Percentiles rank a stretch among this genome's conserved stretches.
These are phyloP conservation scores for Panopea generosa DNA, from an alignment of 2,888 invertebrate species.

Conservation along the genomic window DNA sequence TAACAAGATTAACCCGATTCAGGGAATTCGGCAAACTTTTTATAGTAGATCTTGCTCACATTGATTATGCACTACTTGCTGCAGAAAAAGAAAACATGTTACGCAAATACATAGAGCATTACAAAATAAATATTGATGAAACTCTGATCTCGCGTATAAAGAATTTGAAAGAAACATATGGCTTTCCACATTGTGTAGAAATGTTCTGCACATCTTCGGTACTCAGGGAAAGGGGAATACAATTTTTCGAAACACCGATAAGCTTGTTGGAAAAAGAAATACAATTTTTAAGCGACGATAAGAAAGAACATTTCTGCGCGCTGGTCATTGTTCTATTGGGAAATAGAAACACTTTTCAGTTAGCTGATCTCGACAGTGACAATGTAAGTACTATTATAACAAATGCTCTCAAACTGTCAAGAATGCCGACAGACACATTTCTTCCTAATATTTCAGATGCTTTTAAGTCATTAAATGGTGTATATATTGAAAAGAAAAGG, in stretches of 20 bases:
- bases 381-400: too few relatives aligned
- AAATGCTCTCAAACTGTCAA: too few relatives aligned
- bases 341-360: background rate
- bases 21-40: background rate
- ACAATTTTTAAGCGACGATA: background rate
- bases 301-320: conserved; percentile 16
- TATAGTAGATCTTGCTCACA: conserved; percentile 16
- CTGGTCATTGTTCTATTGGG: conserved; percentile 3
- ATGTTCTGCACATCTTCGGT: conserved; percentile 29
- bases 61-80: background rate
- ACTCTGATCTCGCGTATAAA: background rate
- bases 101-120: conserved; percentile 19
- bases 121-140: background rate
- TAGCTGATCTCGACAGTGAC: background rate
- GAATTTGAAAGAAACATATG: conserved; percentile 12
- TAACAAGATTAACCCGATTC: conserved; percentile 7
- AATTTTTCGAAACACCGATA: conserved; percentile 26
- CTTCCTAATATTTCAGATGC: conserved; percentile 3
- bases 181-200: conserved; percentile 41
- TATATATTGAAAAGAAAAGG: background rate
- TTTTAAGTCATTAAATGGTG: conserved; percentile 4
- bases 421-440: too few relatives aligned
- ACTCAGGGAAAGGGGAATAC: conserved; percentile 5
- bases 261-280: conserved; percentile 25
- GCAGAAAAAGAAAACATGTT: conserved; percentile 17